phyloP scores from a whole-genome alignment of 2,797 vertebrate species.

The Sylvia borin region DNA sequence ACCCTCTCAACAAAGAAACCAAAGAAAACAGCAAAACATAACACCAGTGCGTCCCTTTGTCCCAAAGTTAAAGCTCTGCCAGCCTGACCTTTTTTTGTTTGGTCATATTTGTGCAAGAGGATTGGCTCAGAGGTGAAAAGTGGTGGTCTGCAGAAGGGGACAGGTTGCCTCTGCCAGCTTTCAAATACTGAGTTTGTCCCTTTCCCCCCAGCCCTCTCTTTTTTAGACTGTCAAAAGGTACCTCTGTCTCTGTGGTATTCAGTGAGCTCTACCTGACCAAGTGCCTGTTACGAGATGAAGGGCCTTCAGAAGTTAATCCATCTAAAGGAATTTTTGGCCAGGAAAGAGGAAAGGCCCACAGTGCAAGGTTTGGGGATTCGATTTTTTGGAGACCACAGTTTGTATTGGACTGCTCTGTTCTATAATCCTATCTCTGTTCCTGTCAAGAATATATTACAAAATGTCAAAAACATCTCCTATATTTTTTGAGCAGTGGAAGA shows the following conservation, averaged over 20 bases:
- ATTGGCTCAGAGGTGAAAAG: neutral
- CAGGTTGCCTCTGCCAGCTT: neutral
- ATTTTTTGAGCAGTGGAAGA: neutral
- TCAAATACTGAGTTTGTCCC: neutral
- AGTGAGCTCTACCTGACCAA: neutral
- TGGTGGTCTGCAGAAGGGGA: neutral
- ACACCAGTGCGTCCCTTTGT: neutral
- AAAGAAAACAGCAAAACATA: constrained; percentile 9
- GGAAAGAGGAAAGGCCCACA: neutral
- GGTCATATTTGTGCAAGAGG: neutral
- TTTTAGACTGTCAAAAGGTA: neutral
- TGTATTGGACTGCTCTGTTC: neutral
- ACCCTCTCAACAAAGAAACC: neutral
- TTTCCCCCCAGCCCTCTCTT: fast-evolving
- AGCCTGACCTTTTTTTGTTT: neutral
- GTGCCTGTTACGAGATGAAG: neutral
- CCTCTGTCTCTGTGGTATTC: neutral
- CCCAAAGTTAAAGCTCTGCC: neutral
- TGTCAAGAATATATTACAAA: neutral
- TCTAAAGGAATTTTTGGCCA: neutral
- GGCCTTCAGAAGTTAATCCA: neutral
- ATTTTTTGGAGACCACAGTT: neutral
- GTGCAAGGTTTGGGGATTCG: neutral
- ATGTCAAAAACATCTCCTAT: neutral
- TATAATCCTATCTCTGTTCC: constrained; percentile 6